Evolutionary conservation across 35 echinoderm and acorn worm genomes (phyloP).

Genomic region (Eucidaris tribuloides): DNA sequence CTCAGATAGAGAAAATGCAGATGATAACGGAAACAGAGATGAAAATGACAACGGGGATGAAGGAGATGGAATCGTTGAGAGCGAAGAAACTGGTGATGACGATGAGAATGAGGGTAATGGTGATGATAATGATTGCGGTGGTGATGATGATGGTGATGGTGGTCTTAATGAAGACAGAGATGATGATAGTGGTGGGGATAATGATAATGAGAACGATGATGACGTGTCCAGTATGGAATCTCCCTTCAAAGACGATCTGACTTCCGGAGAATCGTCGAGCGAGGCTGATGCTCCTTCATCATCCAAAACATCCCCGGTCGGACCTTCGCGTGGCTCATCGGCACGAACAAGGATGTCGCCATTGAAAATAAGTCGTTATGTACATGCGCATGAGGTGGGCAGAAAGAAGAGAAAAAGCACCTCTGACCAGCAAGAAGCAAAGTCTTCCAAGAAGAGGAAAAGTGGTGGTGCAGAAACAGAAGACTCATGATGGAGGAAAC

Average conservation of each 20-base stretch:
- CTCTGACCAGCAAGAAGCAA: too few species aligned
- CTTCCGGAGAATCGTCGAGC: neutral
- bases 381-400: neutral
- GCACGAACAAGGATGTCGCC: neutral
- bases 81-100: too few species aligned
- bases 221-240: neutral
- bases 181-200: neutral
- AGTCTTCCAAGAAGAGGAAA: too few species aligned
- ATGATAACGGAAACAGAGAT: neutral
- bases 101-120: neutral
- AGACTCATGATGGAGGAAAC: too few species aligned
- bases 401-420: neutral
- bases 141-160: neutral
- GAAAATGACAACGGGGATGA: too few species aligned
- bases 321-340: neutral
- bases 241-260: too few species aligned
- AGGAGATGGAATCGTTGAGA: too few species aligned
- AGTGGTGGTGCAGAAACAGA: too few species aligned
- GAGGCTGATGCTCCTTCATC: neutral
- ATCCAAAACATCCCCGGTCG: neutral
- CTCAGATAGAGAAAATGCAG: neutral
- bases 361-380: neutral
- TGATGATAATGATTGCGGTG: neutral
- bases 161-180: too few species aligned
- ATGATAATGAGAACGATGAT: neutral